Conservation (phyloP, 2,113 vertebrate genomes). For the Aythya baeri region DNA sequence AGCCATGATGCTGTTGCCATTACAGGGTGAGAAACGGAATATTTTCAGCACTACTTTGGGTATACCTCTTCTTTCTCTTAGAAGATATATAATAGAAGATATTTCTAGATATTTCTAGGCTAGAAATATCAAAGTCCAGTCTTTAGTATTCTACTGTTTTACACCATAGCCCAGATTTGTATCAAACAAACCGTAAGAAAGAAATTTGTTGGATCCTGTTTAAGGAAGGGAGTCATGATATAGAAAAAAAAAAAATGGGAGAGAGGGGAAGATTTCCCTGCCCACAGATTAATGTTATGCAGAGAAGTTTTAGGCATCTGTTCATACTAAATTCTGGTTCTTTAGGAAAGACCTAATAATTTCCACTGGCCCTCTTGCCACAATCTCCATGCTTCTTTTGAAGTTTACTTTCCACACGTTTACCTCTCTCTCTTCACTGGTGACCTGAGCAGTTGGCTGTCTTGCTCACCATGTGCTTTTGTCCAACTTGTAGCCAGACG, state of each 20-base stretch:
- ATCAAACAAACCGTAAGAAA: neutral
- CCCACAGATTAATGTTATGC: neutral
- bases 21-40: neutral
- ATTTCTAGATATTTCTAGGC: neutral
- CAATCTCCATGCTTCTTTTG: neutral
- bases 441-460: neutral
- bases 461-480: neutral
- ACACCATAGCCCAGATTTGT: neutral
- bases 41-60: neutral
- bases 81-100: no score
- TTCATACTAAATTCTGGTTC: neutral
- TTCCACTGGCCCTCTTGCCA: neutral
- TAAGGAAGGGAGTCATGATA: neutral
- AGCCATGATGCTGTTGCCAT: fast-evolving
- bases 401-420: neutral
- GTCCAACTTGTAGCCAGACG: neutral
- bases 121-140: neutral
- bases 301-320: neutral
- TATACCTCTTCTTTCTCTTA: neutral
- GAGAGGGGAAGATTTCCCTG: neutral
- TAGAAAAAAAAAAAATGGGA: neutral
- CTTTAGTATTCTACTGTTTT: neutral
- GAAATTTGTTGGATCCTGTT: neutral
- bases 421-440: neutral
- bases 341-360: neutral